Evolutionary conservation across 2,113 vertebrate genomes (phyloP).

Genomic region (Boleophthalmus pectinirostris): DNA sequence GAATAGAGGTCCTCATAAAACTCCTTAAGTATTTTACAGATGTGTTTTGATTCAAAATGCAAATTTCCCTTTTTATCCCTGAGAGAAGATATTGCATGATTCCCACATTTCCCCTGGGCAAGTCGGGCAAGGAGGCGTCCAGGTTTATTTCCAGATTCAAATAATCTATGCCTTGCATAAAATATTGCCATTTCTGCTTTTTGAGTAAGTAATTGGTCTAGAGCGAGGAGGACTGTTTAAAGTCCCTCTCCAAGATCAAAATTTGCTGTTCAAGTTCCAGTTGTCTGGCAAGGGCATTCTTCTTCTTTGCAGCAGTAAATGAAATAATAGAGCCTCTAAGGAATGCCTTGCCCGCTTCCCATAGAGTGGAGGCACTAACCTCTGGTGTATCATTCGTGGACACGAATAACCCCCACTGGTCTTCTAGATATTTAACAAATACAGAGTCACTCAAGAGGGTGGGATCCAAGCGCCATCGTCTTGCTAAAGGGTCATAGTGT

Average conservation of each 20-base stretch:
- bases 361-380: background rate
- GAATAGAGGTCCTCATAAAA: constrained; percentile 4
- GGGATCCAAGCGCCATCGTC: background rate
- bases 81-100: background rate
- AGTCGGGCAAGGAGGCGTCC: background rate
- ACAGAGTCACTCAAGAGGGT: background rate
- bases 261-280: constrained; percentile 4
- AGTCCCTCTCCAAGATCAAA: background rate
- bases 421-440: background rate
- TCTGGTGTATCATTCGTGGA: constrained; percentile 7
- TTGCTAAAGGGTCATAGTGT: background rate
- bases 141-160: background rate
- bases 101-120: background rate
- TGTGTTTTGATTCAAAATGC: background rate
- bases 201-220: constrained; percentile 6
- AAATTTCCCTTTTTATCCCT: background rate
- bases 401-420: background rate
- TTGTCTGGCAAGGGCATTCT: background rate
- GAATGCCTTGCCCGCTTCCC: background rate
- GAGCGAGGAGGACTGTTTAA: background rate
- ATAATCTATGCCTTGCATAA: background rate
- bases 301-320: constrained; percentile 1
- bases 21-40: background rate
- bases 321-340: background rate
- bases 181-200: background rate